Evolutionary conservation across 2,888 invertebrate genomes (phyloP), one percentile per base, ranked within the genome.

Genomic region (Cosmia pyralina): DNA sequence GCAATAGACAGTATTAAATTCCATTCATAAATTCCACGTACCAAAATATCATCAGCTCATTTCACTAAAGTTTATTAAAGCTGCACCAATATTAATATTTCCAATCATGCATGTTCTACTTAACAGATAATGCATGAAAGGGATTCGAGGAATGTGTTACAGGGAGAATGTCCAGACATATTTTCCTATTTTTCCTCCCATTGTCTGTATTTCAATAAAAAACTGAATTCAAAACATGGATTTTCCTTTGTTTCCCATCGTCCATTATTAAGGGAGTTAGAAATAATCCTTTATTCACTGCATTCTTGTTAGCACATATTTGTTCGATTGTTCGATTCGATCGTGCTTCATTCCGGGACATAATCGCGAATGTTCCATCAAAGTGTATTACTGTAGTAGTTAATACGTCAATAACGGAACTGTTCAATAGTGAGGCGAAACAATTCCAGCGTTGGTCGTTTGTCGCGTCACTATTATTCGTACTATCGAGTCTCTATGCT

Each of bases 391-490:
- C 69, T 68, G 64, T 55, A 74, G 65, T 67, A 77, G 81, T 78
- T 77, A 83, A 87, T 83, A 81, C 69, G 66, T 69, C 75, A 81
- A 79, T 79, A 83, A 85, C 78, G 74, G 66, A 46, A 72, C 75
- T 69, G 67, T 71, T 80, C 72, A 65, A 83, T 77, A 75, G 75
- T 65, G 82, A 69, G 70, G 75, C 76, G 78, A 87, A 81, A 84
- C 79, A 88, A 83, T 87, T 75, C 72, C 44, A 58, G 65, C 59
- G 72, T 58, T 70, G 71, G 69, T 76, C 80, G 77, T 71, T 82
- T 69, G 79, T 75, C 81, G 70, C 81, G 52, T 77, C 79, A 80
- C 77, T 73, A 77, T 85, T 85, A 85, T 85, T 80, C 83, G 69
- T 64, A 69, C 60, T 75, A 77, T 80, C 69, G 77, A 79, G 75